phyloP scores from a whole-genome alignment of 1,140 invertebrate genomes.

The Alviniconcha marisindica region DNA sequence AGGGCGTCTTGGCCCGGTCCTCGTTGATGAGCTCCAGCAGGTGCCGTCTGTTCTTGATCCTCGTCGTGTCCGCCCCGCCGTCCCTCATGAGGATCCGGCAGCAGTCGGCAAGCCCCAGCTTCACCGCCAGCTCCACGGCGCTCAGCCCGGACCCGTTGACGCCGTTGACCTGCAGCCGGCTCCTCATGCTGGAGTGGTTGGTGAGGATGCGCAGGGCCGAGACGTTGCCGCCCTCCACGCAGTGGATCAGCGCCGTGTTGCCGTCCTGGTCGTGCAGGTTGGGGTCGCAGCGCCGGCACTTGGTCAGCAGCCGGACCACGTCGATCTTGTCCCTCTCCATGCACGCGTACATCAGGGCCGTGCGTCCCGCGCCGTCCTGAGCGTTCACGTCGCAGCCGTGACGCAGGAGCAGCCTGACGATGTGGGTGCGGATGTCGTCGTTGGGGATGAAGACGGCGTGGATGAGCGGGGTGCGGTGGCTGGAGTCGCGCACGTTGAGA shows the following conservation, averaged over 20 bases:
- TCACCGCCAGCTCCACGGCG: constrained; percentile 55
- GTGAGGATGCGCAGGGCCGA: constrained; percentile 50
- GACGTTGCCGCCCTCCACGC: constrained; percentile 55
- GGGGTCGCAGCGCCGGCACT: constrained; percentile 69
- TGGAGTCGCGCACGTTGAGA: constrained; percentile 49
- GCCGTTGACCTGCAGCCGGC: constrained; percentile 37
- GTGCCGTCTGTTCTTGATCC: constrained; percentile 22
- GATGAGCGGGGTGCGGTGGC: constrained; percentile 58
- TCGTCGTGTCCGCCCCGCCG: constrained; percentile 31
- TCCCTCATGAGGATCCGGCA: constrained; percentile 54
- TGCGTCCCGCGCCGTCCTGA: constrained; percentile 92
- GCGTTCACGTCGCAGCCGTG: constrained; percentile 91
- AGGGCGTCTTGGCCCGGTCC: constrained; percentile 23
- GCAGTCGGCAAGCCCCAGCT: constrained; percentile 52
- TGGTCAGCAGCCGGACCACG: constrained; percentile 86
- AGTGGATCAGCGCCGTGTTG: constrained; percentile 57
- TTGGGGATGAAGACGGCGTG: constrained; percentile 52
- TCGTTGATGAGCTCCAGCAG: constrained; percentile 34
- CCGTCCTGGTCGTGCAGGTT: constrained; percentile 84
- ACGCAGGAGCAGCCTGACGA: constrained; percentile 58
- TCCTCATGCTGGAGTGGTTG: constrained; percentile 38
- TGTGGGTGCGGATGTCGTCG: constrained; percentile 57
- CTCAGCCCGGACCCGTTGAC: constrained; percentile 48
- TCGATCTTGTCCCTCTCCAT: constrained; percentile 89
- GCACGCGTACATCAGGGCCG: constrained; percentile 93